phyloP scores from a whole-genome alignment of 2,113 vertebrate genomes.

The Chionis minor region DNA sequence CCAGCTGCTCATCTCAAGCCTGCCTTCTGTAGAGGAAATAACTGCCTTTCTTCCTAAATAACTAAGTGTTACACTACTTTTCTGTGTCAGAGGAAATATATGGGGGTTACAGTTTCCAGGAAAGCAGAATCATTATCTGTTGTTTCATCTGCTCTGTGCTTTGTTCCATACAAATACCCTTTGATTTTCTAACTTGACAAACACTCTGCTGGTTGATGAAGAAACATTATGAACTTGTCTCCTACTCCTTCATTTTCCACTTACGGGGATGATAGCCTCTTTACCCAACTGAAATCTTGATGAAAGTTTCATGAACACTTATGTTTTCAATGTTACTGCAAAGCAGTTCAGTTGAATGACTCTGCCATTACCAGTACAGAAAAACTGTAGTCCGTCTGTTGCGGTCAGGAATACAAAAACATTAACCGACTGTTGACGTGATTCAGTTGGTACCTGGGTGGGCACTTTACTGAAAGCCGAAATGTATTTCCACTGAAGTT shows the following conservation, averaged over 20 bases:
- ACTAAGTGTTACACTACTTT: not conserved
- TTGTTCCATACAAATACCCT: not conserved
- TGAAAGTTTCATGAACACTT: not conserved
- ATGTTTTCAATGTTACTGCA: not conserved
- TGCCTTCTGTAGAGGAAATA: not conserved
- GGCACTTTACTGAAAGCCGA: not conserved
- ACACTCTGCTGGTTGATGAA: not conserved
- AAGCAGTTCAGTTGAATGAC: not conserved
- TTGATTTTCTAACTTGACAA: not conserved
- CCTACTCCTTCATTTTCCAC: not conserved
- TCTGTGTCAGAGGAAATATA: not conserved
- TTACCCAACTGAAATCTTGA: not conserved
- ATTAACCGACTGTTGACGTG: not conserved
- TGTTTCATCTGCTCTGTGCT: not conserved
- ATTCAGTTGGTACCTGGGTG: not conserved
- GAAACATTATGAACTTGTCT: not conserved
- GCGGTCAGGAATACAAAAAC: not conserved
- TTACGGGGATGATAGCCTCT: not conserved
- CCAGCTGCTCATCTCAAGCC: not conserved
- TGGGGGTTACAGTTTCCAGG: not conserved
- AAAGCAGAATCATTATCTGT: not conserved
- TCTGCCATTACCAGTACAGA: not conserved
- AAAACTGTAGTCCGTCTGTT: not conserved
- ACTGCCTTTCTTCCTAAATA: not conserved
- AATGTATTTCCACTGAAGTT: not conserved